These are phyloP conservation scores for Platygyra sinensis DNA, from an alignment of 64 coral and sea anemone species.

Conservation along the genomic window DNA sequence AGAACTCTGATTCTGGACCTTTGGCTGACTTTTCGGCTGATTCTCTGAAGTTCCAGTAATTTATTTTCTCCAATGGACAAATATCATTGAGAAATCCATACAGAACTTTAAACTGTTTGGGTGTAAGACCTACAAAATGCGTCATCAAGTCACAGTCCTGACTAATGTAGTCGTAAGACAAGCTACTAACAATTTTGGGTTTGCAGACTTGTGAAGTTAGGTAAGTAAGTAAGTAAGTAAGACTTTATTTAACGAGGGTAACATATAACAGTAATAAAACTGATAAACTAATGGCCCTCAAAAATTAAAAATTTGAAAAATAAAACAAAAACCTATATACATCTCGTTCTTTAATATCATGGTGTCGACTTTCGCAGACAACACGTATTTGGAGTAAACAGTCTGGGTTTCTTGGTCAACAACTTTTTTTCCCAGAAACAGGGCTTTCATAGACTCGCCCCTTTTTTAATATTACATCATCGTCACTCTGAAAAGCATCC, in stretches of 20 bases:
- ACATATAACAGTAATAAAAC: no score
- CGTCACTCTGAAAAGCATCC: no score
- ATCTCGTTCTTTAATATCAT: constrained; percentile 13
- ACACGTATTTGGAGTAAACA: constrained; percentile 38
- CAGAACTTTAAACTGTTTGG: background rate
- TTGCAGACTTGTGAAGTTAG: constrained; percentile 3
- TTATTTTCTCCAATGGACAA: constrained; percentile 43
- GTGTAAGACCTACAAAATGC: constrained; percentile 53
- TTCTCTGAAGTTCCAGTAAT: constrained; percentile 38
- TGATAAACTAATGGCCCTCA: no score
- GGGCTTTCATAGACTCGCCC: no score
- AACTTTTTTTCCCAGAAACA: background rate
- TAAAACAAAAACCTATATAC: no score
- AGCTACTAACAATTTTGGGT: constrained; percentile 44
- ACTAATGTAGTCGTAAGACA: constrained; percentile 37
- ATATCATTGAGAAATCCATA: background rate
- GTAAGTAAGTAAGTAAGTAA: no score
- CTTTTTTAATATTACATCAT: no score
- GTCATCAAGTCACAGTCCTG: constrained; percentile 28
- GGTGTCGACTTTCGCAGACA: constrained; percentile 39
- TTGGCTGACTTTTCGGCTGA: constrained; percentile 24
- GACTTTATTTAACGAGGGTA: no score
- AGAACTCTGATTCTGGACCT: constrained; percentile 25
- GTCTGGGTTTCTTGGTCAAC: constrained; percentile 14
- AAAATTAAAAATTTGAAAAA: no score